These are phyloP conservation scores for Novumbra hubbsi DNA, from an alignment of 2,797 vertebrate species.

Conservation along the genomic window DNA sequence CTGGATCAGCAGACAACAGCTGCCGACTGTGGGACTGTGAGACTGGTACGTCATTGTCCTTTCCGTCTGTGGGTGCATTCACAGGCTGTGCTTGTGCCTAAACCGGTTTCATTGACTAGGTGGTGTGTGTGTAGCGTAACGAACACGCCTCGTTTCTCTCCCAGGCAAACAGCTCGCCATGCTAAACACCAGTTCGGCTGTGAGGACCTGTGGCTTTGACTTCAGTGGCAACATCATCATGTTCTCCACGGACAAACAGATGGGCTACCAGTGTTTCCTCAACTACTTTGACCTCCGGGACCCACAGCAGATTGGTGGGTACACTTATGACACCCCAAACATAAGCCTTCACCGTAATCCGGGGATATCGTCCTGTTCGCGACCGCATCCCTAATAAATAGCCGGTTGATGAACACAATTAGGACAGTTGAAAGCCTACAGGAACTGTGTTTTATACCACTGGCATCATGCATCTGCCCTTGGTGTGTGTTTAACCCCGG, in stretches of 20 bases:
- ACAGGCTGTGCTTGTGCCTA: neutral
- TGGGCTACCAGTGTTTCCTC: slow-evolving; percentile 97
- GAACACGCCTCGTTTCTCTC: neutral
- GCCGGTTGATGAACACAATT: too few relatives aligned
- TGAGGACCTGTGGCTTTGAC: slow-evolving; percentile 96
- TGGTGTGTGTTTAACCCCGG: too few relatives aligned
- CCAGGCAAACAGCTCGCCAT: slow-evolving; percentile 93
- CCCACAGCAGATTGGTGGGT: slow-evolving; percentile 89
- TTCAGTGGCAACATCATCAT: slow-evolving; percentile 99
- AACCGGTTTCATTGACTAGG: neutral
- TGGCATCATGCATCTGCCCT: too few relatives aligned
- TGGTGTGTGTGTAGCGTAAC: neutral
- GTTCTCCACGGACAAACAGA: slow-evolving; percentile 99
- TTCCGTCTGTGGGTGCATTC: neutral
- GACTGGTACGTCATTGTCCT: slow-evolving; percentile 76
- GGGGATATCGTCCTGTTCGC: too few relatives aligned
- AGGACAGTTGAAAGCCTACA: too few relatives aligned
- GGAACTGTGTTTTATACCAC: too few relatives aligned
- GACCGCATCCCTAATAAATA: too few relatives aligned
- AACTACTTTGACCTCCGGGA: slow-evolving; percentile 96
- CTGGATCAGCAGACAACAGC: slow-evolving; percentile 96
- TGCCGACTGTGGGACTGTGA: slow-evolving; percentile 97
- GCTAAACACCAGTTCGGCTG: slow-evolving; percentile 92
- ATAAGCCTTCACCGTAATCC: too few relatives aligned
- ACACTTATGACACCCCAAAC: neutral